These are phyloP conservation scores for Fringilla coelebs DNA, from an alignment of 2,797 vertebrate species.

Conservation along the genomic window DNA sequence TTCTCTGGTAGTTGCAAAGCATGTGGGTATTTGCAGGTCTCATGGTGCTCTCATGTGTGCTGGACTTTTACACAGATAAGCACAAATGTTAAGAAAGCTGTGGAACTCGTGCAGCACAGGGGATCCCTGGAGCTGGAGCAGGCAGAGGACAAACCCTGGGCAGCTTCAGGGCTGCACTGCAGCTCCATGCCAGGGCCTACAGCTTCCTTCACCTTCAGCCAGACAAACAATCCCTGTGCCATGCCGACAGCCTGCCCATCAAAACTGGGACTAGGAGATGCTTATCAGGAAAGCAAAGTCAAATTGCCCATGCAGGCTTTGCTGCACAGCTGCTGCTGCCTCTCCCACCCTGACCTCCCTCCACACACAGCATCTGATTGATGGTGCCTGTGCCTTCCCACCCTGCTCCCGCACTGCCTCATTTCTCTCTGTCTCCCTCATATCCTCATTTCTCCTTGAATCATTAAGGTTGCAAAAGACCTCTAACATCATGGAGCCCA, in stretches of 20 bases:
- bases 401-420: background rate
- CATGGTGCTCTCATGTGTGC: background rate
- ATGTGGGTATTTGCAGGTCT: background rate
- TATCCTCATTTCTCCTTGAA: background rate
- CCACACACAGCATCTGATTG: background rate
- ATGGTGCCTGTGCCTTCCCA: background rate
- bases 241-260: background rate
- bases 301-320: background rate
- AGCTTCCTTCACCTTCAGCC: background rate
- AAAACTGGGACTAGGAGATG: background rate
- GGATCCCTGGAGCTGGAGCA: background rate
- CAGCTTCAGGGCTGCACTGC: background rate
- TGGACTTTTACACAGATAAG: background rate
- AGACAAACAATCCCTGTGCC: background rate
- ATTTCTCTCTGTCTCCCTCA: background rate
- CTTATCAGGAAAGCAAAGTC: background rate
- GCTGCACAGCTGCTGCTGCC: background rate
- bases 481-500: background rate
- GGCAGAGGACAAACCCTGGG: background rate
- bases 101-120: background rate
- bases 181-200: background rate
- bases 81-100: fast-evolving
- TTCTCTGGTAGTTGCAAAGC: background rate
- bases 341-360: background rate
- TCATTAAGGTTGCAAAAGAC: background rate